Evolutionary conservation across 2,888 invertebrate genomes (phyloP).

Genomic region (Xestobium rufovillosum): DNA sequence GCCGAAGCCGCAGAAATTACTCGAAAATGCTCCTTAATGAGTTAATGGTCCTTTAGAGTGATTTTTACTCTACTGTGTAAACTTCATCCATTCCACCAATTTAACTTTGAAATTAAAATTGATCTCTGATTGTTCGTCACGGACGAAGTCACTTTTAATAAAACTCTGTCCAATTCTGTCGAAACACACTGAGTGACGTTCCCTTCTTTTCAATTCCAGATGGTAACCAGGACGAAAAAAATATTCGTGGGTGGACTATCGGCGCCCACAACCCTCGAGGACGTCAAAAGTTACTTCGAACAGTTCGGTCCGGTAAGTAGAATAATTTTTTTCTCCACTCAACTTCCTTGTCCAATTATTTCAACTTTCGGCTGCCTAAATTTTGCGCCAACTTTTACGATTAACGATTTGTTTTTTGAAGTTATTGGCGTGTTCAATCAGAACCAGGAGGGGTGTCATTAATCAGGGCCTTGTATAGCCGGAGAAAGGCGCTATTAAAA

Average conservation of each 20-base stretch:
- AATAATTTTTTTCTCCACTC: slow-evolving; percentile 18
- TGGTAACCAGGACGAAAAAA: slow-evolving; percentile 99
- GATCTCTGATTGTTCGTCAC: too few species aligned
- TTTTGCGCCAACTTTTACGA: background rate
- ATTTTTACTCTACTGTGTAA: too few species aligned
- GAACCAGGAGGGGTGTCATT: background rate
- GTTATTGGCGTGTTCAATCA: slow-evolving; percentile 1
- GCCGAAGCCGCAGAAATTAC: too few species aligned
- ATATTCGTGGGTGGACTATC: slow-evolving; percentile 99
- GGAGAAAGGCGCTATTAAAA: too few species aligned
- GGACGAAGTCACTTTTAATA: too few species aligned
- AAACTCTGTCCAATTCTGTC: too few species aligned
- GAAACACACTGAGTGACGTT: too few species aligned
- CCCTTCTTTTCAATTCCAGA: slow-evolving; percentile 64
- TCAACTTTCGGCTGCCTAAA: background rate
- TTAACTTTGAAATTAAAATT: too few species aligned
- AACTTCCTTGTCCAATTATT: slow-evolving; percentile 2
- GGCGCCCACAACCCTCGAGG: slow-evolving; percentile 98
- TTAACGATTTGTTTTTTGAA: background rate
- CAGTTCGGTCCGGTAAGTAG: slow-evolving; percentile 97
- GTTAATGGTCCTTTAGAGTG: too few species aligned
- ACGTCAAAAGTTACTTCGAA: slow-evolving; percentile 99
- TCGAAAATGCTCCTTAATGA: too few species aligned
- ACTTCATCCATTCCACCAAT: too few species aligned
- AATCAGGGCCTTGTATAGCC: slow-evolving; percentile 1